Base-by-base conservation (phyloP, 2,797 vertebrate species). In the Pachyuromys duprasi region DNA sequence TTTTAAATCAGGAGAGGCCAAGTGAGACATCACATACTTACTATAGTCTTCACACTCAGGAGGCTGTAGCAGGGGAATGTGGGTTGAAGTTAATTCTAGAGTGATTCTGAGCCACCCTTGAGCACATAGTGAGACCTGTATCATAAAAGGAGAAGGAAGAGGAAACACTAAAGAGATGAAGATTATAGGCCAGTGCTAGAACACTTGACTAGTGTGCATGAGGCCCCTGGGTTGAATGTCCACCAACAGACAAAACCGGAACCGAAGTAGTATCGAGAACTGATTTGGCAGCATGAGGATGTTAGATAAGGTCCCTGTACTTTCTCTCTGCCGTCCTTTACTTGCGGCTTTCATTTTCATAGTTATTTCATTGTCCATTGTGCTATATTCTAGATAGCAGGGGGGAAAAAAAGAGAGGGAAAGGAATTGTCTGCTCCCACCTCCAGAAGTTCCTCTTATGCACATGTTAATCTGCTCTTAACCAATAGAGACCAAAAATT, bases 331-430 rank as follows among this genome's bases (percentile, higher is more conserved):
- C 62, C 36, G 39, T 67, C n/a, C 11, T 87, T 95, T 91, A 39
- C 84, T 42, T 70, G 55, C 91, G 42, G 11, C 31, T 94, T 81
- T 80, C 36, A 33, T 95, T 93, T 94, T 84, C 39, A 92, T 31
- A 57, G 49, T 84, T 31, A 69, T 13, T 26, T 94, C 22, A 84
- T 75, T 62, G 12, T 86, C 86, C 7, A 8, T 70, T 60, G 42
- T 93, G 33, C n/a, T 94, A 0, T 86, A 55, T 67, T 78, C 20
- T 89, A 74, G 8, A 81, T 17, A 86, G 26, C 15, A 63, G 45
- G 18, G 62, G 63, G 60, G 36, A 3, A 8, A 49, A 26, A 14
- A 31, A 70, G 12, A 42, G 4, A 57, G 78, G 8, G 26, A 36
- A 74, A 80, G 76, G 15, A 60, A 67, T 89, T 93, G n/a, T 13